A percentile compares a stretch with the other conserved stretches of the same genome.
These are phyloP conservation scores for Euglossa dilemma DNA, from an alignment of 1,140 invertebrate genomes.

Conservation along the genomic window DNA sequence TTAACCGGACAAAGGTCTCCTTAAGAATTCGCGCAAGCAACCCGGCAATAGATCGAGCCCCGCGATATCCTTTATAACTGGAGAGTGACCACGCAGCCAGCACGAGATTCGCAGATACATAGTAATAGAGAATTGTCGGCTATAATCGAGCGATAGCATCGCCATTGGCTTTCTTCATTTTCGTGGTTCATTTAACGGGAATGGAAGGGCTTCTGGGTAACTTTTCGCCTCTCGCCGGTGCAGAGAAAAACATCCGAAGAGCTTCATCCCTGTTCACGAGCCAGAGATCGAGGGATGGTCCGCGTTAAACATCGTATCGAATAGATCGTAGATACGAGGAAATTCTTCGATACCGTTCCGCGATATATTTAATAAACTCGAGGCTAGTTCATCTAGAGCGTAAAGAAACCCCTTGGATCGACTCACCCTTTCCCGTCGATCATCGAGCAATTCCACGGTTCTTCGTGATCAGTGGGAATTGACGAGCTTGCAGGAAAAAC, in stretches of 20 bases:
- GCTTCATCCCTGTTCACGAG: neutral
- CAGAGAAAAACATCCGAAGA: neutral
- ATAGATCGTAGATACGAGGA: neutral
- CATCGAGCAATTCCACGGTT: neutral
- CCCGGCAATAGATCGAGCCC: conserved; percentile 65
- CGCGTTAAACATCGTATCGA: neutral
- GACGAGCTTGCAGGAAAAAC: neutral
- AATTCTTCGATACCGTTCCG: neutral
- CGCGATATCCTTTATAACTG: conserved; percentile 71
- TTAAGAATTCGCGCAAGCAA: conserved; percentile 67
- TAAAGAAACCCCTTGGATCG: too few species aligned
- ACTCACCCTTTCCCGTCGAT: neutral
- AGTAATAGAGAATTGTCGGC: conserved; percentile 79
- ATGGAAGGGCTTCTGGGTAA: conserved; percentile 17
- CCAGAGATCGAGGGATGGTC: too few species aligned
- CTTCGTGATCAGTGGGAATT: neutral
- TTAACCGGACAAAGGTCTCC: conserved; percentile 54
- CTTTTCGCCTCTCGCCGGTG: neutral
- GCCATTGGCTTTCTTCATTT: conserved; percentile 64
- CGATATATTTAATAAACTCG: neutral
- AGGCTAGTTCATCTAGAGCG: too few species aligned
- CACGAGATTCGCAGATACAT: conserved; percentile 75
- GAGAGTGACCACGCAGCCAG: conserved; percentile 69
- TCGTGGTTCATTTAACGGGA: conserved; percentile 71
- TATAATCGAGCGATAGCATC: conserved; percentile 77